Percentiles rank a stretch among this genome's conserved stretches.
Evolutionary conservation across 2,113 vertebrate genomes (phyloP).

Genomic region (Oreochromis spilurus): DNA sequence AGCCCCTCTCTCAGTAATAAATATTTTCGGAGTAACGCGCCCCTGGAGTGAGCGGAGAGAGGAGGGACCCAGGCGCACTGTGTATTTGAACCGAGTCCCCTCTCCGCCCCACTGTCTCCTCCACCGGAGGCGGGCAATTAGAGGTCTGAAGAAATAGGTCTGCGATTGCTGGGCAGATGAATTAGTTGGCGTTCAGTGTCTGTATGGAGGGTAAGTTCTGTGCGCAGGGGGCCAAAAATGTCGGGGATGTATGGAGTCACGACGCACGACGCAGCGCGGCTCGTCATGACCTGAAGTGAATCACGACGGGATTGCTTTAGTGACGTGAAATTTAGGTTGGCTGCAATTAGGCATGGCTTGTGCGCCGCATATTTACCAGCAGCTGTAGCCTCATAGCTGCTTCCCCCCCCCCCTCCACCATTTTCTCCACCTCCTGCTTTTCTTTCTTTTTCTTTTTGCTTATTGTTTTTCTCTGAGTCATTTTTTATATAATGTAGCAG

Average conservation of each 20-base stretch:
- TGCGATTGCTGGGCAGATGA: background rate
- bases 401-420: background rate
- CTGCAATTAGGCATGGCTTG: constrained; percentile 26
- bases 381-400: background rate
- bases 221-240: background rate
- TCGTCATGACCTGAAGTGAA: constrained; percentile 67
- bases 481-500: background rate
- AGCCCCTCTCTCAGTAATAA: background rate
- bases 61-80: constrained; percentile 26
- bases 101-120: background rate
- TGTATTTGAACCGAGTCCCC: background rate
- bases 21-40: constrained; percentile 5
- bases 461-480: background rate
- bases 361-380: constrained; percentile 14
- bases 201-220: constrained; percentile 33
- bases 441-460: background rate
- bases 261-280: constrained; percentile 55
- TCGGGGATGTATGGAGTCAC: constrained; percentile 51
- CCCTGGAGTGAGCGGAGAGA: background rate
- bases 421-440: background rate
- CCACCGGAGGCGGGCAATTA: constrained; percentile 39
- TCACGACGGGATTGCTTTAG: constrained; percentile 59
- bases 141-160: constrained; percentile 28
- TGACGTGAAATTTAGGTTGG: constrained; percentile 65
- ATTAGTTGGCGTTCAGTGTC: constrained; percentile 19